A percentile compares a stretch with the other conserved stretches of the same genome.
These are phyloP conservation scores for Apoda limacodes DNA, from an alignment of 2,888 invertebrate genomes.

Conservation along the genomic window DNA sequence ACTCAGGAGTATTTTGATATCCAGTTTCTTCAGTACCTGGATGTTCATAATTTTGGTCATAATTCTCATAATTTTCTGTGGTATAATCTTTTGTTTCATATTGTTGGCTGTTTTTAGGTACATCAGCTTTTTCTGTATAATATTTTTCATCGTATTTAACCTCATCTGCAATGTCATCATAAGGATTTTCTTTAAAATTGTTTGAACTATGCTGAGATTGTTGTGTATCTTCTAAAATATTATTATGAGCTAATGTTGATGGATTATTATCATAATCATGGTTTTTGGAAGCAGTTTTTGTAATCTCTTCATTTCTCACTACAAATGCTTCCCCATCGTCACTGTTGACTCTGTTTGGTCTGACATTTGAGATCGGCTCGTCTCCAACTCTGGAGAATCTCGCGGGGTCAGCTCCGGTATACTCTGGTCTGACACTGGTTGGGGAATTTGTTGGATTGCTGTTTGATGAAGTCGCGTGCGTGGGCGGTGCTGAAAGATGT, in stretches of 20 bases:
- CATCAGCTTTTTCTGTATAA: conserved; percentile 9
- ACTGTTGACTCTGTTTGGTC: conserved; percentile 27
- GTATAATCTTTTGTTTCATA: conserved; percentile 16
- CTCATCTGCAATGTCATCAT: conserved; percentile 13
- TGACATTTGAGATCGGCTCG: conserved; percentile 28
- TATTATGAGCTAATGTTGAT: no score
- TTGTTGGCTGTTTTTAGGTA: conserved; percentile 15
- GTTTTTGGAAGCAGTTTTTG: background rate
- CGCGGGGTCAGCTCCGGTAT: conserved; percentile 58
- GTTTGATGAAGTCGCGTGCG: conserved; percentile 48
- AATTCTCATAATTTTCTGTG: conserved; percentile 12
- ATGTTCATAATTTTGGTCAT: conserved; percentile 28
- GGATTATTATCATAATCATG: no score
- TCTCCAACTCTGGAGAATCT: conserved; percentile 38
- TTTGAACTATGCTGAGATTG: no score
- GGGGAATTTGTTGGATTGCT: conserved; percentile 42
- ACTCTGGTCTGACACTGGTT: conserved; percentile 44
- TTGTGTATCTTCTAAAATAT: conserved; percentile 1
- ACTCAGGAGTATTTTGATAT: conserved; percentile 19
- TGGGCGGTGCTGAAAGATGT: conserved; percentile 50
- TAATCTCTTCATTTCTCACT: conserved; percentile 30
- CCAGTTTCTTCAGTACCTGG: conserved; percentile 14
- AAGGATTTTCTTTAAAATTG: conserved; percentile 9
- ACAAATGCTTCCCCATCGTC: conserved; percentile 28
- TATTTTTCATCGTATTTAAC: conserved; percentile 12